phyloP scores from a whole-genome alignment of 1,140 invertebrate species.

The Proctacanthus coquilletti region DNA sequence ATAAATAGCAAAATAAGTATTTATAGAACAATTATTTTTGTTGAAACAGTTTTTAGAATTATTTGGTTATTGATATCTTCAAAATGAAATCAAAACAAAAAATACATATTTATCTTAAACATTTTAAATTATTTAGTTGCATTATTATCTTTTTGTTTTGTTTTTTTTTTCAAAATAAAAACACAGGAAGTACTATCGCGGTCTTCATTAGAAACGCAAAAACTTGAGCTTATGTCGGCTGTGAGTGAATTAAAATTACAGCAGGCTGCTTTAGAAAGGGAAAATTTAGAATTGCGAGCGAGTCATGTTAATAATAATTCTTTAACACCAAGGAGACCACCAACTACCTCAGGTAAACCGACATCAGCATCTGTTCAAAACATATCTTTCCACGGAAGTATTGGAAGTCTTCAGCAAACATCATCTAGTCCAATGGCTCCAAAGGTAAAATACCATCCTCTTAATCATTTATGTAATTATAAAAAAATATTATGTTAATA shows the following conservation, averaged over 20 bases:
- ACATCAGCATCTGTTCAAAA: background rate
- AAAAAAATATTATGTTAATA: no score
- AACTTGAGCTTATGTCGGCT: constrained; percentile 79
- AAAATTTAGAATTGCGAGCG: constrained; percentile 55
- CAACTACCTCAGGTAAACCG: background rate
- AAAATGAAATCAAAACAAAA: no score
- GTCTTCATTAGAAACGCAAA: constrained; percentile 82
- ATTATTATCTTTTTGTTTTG: no score
- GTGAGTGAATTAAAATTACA: constrained; percentile 78
- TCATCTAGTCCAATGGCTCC: constrained; percentile 7
- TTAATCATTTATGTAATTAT: no score
- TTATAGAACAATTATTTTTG: no score
- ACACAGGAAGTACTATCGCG: constrained; percentile 72
- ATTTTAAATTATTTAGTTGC: no score
- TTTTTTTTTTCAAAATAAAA: no score
- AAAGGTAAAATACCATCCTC: no score
- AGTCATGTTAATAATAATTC: constrained; percentile 8
- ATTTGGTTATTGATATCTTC: no score
- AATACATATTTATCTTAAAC: no score
- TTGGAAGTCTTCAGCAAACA: background rate
- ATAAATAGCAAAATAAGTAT: no score
- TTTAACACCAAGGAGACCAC: background rate
- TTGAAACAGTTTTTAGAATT: no score
- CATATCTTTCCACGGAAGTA: constrained; percentile 4
- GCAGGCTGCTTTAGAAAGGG: constrained; percentile 65